phyloP scores from a whole-genome alignment of 2,888 invertebrate species.

The Platycheirus rosarum region DNA sequence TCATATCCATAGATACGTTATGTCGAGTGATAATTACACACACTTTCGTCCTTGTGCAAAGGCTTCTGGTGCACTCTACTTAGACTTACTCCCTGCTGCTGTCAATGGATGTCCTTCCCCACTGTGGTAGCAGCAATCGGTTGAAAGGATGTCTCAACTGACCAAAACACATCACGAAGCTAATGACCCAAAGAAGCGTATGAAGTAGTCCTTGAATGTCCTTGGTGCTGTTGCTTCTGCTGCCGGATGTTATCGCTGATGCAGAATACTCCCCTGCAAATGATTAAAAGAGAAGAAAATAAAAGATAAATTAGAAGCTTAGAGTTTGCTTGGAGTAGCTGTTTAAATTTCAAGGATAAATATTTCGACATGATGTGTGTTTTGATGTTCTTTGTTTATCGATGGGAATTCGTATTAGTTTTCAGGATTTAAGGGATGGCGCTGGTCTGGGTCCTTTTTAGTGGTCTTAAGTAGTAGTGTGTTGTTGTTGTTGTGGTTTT shows the following conservation, averaged over 20 bases:
- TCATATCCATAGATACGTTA: conserved; percentile 22
- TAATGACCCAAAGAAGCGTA: conserved; percentile 78
- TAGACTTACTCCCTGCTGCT: conserved; percentile 39
- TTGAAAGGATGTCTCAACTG: conserved; percentile 74
- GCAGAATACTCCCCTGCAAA: conserved; percentile 82
- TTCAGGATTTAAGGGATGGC: conserved; percentile 74
- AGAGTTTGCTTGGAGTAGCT: conserved; percentile 16
- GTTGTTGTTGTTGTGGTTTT: conserved; percentile 25
- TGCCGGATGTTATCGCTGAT: conserved; percentile 81
- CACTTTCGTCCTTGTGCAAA: conserved; percentile 16
- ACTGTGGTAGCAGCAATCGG: conserved; percentile 62
- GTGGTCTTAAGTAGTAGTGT: no score
- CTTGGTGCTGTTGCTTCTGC: conserved; percentile 53
- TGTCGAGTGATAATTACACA: conserved; percentile 59
- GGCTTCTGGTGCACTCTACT: conserved; percentile 38
- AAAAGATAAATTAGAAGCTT: conserved; percentile 43
- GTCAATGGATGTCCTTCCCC: conserved; percentile 26
- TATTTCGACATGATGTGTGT: conserved; percentile 18
- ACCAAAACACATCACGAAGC: conserved; percentile 77
- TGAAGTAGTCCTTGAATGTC: conserved; percentile 42
- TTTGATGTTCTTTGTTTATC: conserved; percentile 25
- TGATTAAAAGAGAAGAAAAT: conserved; percentile 54
- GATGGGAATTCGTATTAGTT: conserved; percentile 61
- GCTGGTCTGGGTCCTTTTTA: background rate
- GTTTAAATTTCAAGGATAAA: conserved; percentile 12